Conservation (phyloP, 2,888 invertebrate genomes). For the Baronia brevicornis region DNA sequence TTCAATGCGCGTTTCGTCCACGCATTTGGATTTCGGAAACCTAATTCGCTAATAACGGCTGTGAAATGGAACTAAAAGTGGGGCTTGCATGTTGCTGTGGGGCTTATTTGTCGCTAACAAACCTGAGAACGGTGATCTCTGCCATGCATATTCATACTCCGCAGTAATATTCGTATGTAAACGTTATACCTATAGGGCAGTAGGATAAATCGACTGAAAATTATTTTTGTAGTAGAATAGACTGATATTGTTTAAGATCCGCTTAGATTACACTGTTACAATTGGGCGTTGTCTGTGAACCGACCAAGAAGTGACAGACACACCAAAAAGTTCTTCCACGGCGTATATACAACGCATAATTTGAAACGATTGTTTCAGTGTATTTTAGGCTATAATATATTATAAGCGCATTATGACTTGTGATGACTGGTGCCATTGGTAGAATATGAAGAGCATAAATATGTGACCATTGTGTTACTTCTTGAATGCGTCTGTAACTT, state of each 20-base stretch:
- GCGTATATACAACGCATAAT: constrained; percentile 6
- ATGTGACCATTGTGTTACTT: constrained; percentile 50
- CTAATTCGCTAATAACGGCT: constrained; percentile 31
- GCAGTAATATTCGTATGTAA: constrained; percentile 36
- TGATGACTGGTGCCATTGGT: constrained; percentile 76
- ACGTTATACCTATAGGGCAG: constrained; percentile 54
- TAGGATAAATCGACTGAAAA: constrained; percentile 72
- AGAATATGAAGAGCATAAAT: constrained; percentile 62
- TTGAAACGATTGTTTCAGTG: constrained; percentile 18
- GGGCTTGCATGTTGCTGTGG: constrained; percentile 25
- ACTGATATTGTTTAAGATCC: constrained; percentile 67
- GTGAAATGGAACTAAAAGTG: constrained; percentile 31
- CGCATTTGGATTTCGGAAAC: constrained; percentile 27
- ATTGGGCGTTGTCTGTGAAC: constrained; percentile 11
- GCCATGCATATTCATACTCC: constrained; percentile 57
- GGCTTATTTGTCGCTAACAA: constrained; percentile 18
- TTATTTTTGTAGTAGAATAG: constrained; percentile 75
- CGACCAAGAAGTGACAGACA: constrained; percentile 4
- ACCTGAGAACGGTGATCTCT: constrained; percentile 50
- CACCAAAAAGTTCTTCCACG: constrained; percentile 3
- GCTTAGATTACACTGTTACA: constrained; percentile 23
- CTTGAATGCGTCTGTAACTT: constrained; percentile 56
- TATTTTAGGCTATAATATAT: constrained; percentile 26
- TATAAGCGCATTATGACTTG: constrained; percentile 70
- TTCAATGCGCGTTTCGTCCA: constrained; percentile 16